phyloP scores from a whole-genome alignment of 2,888 invertebrate species.

The Graphium colonna region DNA sequence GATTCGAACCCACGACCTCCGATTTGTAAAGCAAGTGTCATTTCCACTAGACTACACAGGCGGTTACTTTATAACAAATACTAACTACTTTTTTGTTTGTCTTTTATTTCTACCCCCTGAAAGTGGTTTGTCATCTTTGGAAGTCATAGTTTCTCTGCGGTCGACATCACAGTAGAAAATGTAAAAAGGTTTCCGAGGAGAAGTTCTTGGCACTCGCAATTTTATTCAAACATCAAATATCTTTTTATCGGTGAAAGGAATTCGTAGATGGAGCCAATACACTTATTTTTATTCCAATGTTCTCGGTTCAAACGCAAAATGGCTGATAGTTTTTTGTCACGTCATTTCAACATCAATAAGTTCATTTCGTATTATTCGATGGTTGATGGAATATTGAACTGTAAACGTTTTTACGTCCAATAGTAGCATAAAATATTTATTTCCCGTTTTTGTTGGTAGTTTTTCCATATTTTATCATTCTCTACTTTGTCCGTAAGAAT shows the following conservation, averaged over 20 bases:
- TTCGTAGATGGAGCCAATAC: conserved; percentile 4
- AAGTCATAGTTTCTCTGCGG: no score
- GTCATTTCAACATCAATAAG: conserved; percentile 21
- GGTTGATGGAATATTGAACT: not conserved
- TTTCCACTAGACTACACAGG: no score
- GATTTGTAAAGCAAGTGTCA: no score
- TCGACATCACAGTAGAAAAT: not conserved
- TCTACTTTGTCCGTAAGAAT: no score
- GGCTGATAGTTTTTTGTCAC: conserved; percentile 20
- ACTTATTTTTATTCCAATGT: conserved; percentile 14
- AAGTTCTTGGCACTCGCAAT: conserved; percentile 2
- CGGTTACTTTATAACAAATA: no score
- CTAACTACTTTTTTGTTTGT: no score
- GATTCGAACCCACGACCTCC: no score
- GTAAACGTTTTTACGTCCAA: conserved; percentile 8
- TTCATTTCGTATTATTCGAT: conserved; percentile 8
- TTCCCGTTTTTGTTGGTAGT: not conserved
- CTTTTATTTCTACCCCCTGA: no score
- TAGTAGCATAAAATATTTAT: not conserved
- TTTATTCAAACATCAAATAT: conserved; percentile 9
- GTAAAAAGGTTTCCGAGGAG: not conserved
- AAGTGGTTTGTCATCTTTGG: no score
- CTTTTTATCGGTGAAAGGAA: conserved; percentile 6
- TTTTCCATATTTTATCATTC: no score
- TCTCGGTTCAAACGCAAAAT: conserved; percentile 12